Evolutionary conservation across 2,888 invertebrate genomes (phyloP), one percentile per base, ranked within the genome.

Genomic region (Ferdinandea cuprea): DNA sequence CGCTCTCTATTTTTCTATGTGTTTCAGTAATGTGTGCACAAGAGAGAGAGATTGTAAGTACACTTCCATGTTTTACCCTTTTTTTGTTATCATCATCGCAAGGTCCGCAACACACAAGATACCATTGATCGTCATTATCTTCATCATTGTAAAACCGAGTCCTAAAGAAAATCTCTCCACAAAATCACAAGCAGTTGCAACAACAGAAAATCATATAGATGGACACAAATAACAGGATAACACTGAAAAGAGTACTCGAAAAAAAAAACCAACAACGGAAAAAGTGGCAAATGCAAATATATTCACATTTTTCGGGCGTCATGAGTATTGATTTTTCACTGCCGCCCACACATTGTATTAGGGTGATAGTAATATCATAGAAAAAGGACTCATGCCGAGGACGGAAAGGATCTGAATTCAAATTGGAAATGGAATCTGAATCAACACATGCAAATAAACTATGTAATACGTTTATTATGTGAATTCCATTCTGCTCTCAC

Each of bases 301-400:
- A 72, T 73, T 68, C 44, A 78, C 72, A 63, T 77, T 77, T 78
- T 83, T 78, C 78, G 78, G 83, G 83, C 72, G 73, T 73, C 77
- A 61, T 65, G 35, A 61, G 78, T 83, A 83, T 83, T 83, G 83
- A 83, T 83, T 83, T 83, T 83, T 42, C 78, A 63, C 42, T 17
- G 37, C 59, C 72, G 61, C 25, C 61, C 56, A 68, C 58, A 73
- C 54, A 46, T 61, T 66, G 66, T 44, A 19, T 54, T 71, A 46
- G 66, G 71, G 21, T 58, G 35, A 74, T 58, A 56, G 80, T 74
- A 80, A 74, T 69, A 56, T 59, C 50, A 48, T 17, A 52, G 48
- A 17, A 56, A 44, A 46, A 48, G 59, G 63, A 58, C 46, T 71
- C 54, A 11, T 30, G 19, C 28, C n/a, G 15, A 54, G 8, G 21